Evolutionary conservation across 2,888 invertebrate genomes (phyloP).

Genomic region (Drosophila neotestacea): DNA sequence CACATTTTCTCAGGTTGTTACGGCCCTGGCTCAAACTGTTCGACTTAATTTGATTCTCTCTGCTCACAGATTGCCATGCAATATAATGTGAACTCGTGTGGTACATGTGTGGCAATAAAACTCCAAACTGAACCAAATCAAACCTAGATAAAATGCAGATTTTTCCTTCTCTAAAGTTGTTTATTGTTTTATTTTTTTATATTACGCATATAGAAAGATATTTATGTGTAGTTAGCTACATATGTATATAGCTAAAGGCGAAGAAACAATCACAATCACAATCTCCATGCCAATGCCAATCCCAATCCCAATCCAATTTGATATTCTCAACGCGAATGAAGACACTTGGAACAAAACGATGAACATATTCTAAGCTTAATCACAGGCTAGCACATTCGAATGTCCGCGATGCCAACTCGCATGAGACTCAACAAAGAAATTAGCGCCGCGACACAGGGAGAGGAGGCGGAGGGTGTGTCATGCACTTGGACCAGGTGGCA

Average conservation of each 20-base stretch:
- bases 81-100: slow-evolving; percentile 17
- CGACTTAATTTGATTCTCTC: slow-evolving; percentile 25
- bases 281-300: slow-evolving; percentile 11
- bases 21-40: slow-evolving; percentile 11
- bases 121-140: slow-evolving; percentile 17
- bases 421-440: slow-evolving; percentile 81
- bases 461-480: slow-evolving; percentile 3
- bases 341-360: slow-evolving; percentile 74
- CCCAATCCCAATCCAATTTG: slow-evolving; percentile 30
- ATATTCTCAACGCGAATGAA: slow-evolving; percentile 47
- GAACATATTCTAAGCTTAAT: slow-evolving; percentile 79
- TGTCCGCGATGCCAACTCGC: slow-evolving; percentile 76
- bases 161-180: background rate
- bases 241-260: slow-evolving; percentile 32
- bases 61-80: slow-evolving; percentile 28
- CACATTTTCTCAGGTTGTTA: slow-evolving; percentile 4
- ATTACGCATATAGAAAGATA: slow-evolving; percentile 44
- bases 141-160: slow-evolving; percentile 34
- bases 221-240: slow-evolving; percentile 50
- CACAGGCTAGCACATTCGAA: slow-evolving; percentile 74
- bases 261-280: slow-evolving; percentile 17
- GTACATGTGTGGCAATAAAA: slow-evolving; percentile 25
- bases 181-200: slow-evolving; percentile 23
- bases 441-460: slow-evolving; percentile 60
- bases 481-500: slow-evolving; percentile 46